Percentiles rank a stretch among this genome's conserved stretches.
Evolutionary conservation across 2,888 invertebrate genomes (phyloP).

Genomic region (Acleris cristana): DNA sequence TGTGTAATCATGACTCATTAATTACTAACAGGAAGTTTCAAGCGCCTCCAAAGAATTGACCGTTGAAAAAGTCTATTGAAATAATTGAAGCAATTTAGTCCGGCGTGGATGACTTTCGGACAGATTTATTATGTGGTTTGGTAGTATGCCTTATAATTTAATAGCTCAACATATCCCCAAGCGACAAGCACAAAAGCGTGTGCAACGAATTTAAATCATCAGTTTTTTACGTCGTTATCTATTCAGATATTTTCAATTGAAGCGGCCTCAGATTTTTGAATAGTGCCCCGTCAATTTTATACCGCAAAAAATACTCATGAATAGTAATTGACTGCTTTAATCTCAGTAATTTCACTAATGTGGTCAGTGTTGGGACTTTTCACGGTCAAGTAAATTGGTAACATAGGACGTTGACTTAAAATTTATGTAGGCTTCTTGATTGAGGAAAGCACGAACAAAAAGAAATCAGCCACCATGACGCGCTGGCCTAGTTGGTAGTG

Average conservation of each 20-base stretch:
- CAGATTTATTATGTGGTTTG: constrained; percentile 41
- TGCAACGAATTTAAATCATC: constrained; percentile 61
- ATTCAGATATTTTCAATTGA: constrained; percentile 34
- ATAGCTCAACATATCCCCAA: constrained; percentile 48
- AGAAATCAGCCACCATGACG: no score
- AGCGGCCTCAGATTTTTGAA: not conserved
- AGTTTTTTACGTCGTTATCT: constrained; percentile 52
- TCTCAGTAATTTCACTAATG: constrained; percentile 12
- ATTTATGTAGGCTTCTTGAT: no score
- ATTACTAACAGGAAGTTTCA: constrained; percentile 29
- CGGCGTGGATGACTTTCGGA: constrained; percentile 32
- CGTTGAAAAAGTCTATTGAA: constrained; percentile 33
- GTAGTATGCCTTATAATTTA: constrained; percentile 46
- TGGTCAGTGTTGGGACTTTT: not conserved
- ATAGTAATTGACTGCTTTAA: constrained; percentile 6
- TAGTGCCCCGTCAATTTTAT: not conserved
- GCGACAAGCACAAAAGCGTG: constrained; percentile 49
- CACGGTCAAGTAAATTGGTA: constrained; percentile 8
- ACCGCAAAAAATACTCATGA: not conserved
- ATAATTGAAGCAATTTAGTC: constrained; percentile 38
- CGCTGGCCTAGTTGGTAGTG: no score
- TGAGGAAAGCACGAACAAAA: no score
- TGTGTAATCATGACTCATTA: constrained; percentile 22
- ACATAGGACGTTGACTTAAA: not conserved
- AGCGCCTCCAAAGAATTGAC: constrained; percentile 26